Conservation (phyloP, 2,888 invertebrate species). For the Melangyna quadrimaculata region DNA sequence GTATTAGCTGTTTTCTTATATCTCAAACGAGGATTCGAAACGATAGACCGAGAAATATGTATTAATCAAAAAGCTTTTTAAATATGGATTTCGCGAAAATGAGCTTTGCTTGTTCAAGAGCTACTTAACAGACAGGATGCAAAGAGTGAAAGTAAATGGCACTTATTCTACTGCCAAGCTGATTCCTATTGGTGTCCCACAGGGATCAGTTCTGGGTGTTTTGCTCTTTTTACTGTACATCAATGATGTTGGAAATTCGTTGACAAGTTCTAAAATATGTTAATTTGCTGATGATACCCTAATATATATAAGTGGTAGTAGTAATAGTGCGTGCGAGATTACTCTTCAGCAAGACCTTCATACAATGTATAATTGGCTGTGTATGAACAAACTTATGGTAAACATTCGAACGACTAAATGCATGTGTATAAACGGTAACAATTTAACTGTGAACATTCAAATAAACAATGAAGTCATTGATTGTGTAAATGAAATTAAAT, state of each 20-base stretch:
- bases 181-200: background rate
- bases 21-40: background rate
- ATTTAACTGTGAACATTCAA: no score
- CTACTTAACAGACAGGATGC: background rate
- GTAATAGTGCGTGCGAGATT: no score
- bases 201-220: background rate
- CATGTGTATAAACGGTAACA: no score
- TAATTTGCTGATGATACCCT: background rate
- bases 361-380: no score
- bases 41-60: background rate
- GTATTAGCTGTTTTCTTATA: background rate
- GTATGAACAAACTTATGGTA: no score
- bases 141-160: background rate
- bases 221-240: background rate
- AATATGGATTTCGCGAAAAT: background rate
- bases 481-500: no score
- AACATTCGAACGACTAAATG: no score
- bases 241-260: no score
- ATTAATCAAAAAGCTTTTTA: background rate
- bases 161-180: background rate
- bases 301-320: background rate
- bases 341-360: no score
- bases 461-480: no score
- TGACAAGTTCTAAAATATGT: background rate
- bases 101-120: background rate